Evolutionary conservation across 2,797 vertebrate genomes (phyloP).

Genomic region (Glossophaga mutica): DNA sequence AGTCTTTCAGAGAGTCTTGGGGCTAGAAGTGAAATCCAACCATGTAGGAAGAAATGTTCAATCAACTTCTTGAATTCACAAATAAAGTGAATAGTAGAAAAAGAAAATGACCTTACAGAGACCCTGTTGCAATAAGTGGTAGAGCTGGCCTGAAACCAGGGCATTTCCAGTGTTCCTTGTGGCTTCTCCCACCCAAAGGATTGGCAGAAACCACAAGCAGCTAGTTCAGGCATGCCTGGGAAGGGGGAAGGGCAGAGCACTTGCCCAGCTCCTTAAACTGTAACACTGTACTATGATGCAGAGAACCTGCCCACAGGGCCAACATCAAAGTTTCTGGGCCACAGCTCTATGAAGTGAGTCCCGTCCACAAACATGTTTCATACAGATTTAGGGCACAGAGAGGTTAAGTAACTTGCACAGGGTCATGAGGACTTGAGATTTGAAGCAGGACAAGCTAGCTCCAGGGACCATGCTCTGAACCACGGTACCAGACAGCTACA

Average conservation of each 20-base stretch:
- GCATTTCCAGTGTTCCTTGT: neutral
- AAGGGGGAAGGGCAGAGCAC: neutral
- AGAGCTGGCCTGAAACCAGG: neutral
- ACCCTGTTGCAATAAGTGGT: neutral
- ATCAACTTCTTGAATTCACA: neutral
- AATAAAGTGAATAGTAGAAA: neutral
- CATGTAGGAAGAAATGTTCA: neutral
- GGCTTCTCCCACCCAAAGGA: neutral
- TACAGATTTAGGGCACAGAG: neutral
- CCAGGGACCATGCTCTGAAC: neutral
- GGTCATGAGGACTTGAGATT: neutral
- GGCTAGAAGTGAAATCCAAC: neutral
- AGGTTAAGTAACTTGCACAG: neutral
- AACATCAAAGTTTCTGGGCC: neutral
- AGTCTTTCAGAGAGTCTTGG: neutral
- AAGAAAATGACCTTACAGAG: neutral
- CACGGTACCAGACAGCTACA: neutral
- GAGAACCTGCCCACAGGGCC: neutral
- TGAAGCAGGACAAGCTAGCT: neutral
- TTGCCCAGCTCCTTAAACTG: neutral
- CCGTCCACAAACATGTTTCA: neutral
- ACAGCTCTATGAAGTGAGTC: neutral
- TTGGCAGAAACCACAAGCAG: neutral
- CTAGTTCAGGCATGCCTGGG: neutral
- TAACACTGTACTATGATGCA: neutral